Evolutionary conservation across 2,113 vertebrate species (phyloP), one percentile per base, ranked within the genome.

Genomic region (Melanotaenia duboulayi): DNA sequence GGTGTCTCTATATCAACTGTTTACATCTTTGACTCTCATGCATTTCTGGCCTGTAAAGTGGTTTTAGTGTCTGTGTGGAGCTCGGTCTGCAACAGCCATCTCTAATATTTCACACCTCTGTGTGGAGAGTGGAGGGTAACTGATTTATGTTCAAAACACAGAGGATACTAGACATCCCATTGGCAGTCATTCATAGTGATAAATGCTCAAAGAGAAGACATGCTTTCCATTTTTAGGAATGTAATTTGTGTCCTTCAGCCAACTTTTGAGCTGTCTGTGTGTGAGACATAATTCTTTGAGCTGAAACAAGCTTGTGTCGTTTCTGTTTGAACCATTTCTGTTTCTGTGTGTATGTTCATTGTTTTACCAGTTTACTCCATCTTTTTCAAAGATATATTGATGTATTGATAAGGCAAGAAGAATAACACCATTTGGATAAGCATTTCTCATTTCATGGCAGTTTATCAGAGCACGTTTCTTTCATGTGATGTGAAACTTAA

Each of bases 21-120:
- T 85, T 71, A 86, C 78, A 50, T 82, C 76, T 11, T 20, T 0
- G 57, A 35, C 72, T 86, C 71, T 81, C 75, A 79, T 56, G 70
- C 80, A 78, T 71, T 4, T 59, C 70, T 24, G 1, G n/a, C 52
- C 52, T 46, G 24, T 19, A 19, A 56, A 46, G 65, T 67, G 50
- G 49, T 72, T 55, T 35, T 23, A 68, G 67, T 64, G 73, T 75
- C 51, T 35, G 40, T 77, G 76, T 71, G 55, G 60, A 88, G 75
- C 73, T 78, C 61, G 49, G 59, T 75, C 66, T 76, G 56, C 90
- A 80, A 74, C 91, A 91, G 76, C 69, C 81, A 72, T 83, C 71
- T 60, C 74, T 71, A 85, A 89, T 90, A 94, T 93, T 91, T 94
- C 86, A 76, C 91, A 88, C 59, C 28, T 72, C 42, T 11, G 44